Evolutionary conservation across 2,888 invertebrate genomes (phyloP).

Genomic region (Folsomia manolachei): DNA sequence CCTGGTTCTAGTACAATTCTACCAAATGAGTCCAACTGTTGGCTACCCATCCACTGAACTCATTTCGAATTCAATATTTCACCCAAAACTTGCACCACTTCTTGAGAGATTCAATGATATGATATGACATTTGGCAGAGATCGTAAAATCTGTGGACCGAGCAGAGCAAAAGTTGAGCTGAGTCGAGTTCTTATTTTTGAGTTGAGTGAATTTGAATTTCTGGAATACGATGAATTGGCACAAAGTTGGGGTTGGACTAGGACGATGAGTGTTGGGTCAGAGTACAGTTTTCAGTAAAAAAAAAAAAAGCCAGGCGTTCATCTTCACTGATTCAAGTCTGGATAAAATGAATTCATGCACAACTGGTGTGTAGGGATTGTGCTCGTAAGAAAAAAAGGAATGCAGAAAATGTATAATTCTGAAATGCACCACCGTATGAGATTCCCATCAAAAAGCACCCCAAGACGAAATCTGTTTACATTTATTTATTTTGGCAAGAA

Average conservation of each 20-base stretch:
- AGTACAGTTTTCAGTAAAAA: not conserved
- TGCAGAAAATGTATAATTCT: constrained; percentile 22
- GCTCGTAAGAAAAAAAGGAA: not conserved
- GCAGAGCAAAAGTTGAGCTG: not conserved
- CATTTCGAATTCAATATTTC: not conserved
- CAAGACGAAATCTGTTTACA: constrained; percentile 11
- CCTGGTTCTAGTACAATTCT: no score
- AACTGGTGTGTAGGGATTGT: not conserved
- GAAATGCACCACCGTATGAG: constrained; percentile 20
- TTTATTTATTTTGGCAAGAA: constrained; percentile 20
- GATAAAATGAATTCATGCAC: not conserved
- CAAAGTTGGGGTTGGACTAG: no score
- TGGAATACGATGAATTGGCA: not conserved
- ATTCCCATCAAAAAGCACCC: constrained; percentile 21
- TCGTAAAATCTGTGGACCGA: not conserved
- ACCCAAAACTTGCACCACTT: not conserved
- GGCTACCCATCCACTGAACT: not conserved
- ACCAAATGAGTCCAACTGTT: not conserved
- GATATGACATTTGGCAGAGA: not conserved
- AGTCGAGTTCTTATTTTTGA: no score
- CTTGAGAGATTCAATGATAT: not conserved
- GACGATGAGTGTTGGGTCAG: not conserved
- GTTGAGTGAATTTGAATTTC: not conserved
- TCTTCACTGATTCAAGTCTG: not conserved
- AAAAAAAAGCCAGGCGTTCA: not conserved